Evolutionary conservation across 2,113 vertebrate genomes (phyloP).

Genomic region (Cinclus mexicanus): DNA sequence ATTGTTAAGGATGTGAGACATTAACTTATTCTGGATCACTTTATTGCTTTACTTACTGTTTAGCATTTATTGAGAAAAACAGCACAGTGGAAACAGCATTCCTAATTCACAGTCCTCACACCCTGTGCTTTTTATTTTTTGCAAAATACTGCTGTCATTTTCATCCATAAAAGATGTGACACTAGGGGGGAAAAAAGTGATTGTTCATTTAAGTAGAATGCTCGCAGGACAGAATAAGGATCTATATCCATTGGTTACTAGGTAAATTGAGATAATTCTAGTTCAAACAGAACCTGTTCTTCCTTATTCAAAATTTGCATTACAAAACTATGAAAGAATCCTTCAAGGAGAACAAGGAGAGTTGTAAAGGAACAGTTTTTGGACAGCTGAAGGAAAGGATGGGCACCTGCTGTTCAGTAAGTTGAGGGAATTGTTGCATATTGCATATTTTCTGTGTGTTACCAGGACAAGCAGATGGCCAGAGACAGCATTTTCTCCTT

Average conservation of each 20-base stretch:
- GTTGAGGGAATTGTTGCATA: constrained; percentile 58
- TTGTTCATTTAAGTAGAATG: constrained; percentile 22
- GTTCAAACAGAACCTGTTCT: constrained; percentile 35
- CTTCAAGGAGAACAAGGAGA: background rate
- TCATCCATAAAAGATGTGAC: background rate
- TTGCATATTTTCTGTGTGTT: constrained; percentile 37
- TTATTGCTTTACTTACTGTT: background rate
- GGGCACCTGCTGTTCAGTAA: constrained; percentile 63
- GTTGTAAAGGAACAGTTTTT: constrained; percentile 27
- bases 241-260: background rate
- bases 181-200: background rate
- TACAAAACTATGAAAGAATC: constrained; percentile 24
- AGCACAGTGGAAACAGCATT: background rate
- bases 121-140: background rate
- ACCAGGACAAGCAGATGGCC: constrained; percentile 64
- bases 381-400: constrained; percentile 61
- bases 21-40: background rate
- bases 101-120: background rate
- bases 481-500: constrained; percentile 49
- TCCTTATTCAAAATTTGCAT: constrained; percentile 35
- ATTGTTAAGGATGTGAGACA: background rate
- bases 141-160: background rate
- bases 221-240: background rate
- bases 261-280: constrained; percentile 13
- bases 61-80: background rate